A percentile compares a stretch with the other conserved stretches of the same genome.
Evolutionary conservation across 2,797 vertebrate species (phyloP).

Genomic region (Melanotaenia maccullochi): DNA sequence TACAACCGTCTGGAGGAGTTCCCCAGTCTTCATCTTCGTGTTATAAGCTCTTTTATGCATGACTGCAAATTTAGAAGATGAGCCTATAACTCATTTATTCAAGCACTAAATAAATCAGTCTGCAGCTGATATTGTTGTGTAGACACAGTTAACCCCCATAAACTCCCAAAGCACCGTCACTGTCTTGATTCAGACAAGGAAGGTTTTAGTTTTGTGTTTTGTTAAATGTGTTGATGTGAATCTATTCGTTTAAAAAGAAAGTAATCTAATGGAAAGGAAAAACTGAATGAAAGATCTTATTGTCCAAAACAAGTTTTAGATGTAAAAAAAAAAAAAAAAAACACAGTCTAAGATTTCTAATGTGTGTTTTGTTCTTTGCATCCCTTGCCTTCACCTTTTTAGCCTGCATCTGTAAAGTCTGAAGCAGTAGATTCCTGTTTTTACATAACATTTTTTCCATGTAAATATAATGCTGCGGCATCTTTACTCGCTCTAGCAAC

Average conservation of each 20-base stretch:
- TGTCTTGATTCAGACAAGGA: neutral
- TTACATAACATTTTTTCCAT: no score
- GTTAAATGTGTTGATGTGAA: neutral
- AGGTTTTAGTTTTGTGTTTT: neutral
- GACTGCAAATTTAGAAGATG: conserved; percentile 16
- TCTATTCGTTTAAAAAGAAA: neutral
- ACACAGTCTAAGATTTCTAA: no score
- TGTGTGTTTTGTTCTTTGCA: neutral
- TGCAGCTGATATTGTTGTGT: neutral
- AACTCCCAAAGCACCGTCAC: neutral
- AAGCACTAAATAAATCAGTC: conserved; percentile 1
- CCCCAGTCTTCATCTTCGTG: conserved; percentile 27
- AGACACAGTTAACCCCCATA: neutral
- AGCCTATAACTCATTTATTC: conserved; percentile 20
- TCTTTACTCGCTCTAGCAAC: no score
- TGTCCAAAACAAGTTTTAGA: no score
- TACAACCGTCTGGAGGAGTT: conserved; percentile 6
- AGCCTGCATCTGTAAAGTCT: no score
- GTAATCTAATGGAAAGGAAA: neutral
- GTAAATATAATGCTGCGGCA: no score
- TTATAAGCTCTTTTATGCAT: conserved; percentile 34
- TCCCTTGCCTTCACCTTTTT: no score
- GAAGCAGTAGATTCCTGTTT: no score
- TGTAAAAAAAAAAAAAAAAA: no score
- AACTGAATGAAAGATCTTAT: neutral